Conservation (phyloP, 2,888 invertebrate genomes). For the Platycheirus rosarum region DNA sequence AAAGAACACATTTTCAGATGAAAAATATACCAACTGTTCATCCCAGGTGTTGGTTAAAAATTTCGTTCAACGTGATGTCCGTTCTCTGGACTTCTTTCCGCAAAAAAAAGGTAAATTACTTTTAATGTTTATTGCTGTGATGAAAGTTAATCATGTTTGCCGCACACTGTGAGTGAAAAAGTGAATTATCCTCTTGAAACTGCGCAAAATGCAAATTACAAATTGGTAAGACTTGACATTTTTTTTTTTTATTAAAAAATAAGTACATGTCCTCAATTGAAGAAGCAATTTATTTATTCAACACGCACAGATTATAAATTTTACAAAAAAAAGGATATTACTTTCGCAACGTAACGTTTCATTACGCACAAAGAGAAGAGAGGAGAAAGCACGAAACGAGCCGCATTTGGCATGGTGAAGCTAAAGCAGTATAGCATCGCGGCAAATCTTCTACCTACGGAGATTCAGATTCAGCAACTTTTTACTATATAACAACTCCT, state of each 20-base stretch:
- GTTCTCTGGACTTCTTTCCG: no score
- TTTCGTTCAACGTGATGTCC: no score
- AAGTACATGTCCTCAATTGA: slow-evolving; percentile 5
- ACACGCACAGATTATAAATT: slow-evolving; percentile 34
- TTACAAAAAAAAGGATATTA: slow-evolving; percentile 22
- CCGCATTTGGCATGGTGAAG: slow-evolving; percentile 6
- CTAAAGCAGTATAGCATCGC: neutral
- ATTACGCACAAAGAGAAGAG: slow-evolving; percentile 8
- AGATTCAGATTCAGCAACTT: slow-evolving; percentile 1
- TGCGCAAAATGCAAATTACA: neutral
- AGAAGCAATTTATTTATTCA: slow-evolving; percentile 38
- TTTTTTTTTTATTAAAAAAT: slow-evolving; percentile 27
- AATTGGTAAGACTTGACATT: slow-evolving; percentile 1
- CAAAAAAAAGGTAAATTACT: no score
- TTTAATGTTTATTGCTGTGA: neutral
- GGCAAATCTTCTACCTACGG: neutral
- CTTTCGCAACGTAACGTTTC: slow-evolving; percentile 27
- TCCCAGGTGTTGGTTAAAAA: no score
- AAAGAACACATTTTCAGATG: no score
- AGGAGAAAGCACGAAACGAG: slow-evolving; percentile 4
- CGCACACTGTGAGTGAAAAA: neutral
- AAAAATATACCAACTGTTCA: no score
- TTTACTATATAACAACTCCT: slow-evolving; percentile 5
- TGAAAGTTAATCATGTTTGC: neutral
- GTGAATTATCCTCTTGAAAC: neutral